Evolutionary conservation across 92 coral and sea anemone genomes (phyloP).

Genomic region (Zoanthus gigantus): DNA sequence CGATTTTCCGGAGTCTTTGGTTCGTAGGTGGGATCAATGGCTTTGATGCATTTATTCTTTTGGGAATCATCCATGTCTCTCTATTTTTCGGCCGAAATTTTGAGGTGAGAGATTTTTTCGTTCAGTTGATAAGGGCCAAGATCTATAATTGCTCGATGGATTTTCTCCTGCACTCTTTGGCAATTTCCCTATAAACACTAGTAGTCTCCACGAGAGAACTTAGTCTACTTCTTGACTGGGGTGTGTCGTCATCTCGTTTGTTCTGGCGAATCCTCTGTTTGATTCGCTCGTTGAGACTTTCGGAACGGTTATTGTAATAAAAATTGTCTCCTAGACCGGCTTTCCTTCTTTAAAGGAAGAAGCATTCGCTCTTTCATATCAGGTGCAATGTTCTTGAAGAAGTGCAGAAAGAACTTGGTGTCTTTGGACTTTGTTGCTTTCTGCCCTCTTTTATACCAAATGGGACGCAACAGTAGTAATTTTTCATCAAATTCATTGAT

Average conservation of each 20-base stretch:
- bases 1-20: slow-evolving; percentile 1
- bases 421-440: slow-evolving; percentile 14
- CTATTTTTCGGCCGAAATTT: slow-evolving; percentile 39
- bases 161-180: slow-evolving; percentile 34
- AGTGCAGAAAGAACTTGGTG: slow-evolving; percentile 38
- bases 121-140: slow-evolving; percentile 42
- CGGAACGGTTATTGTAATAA: slow-evolving; percentile 30
- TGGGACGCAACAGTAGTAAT: slow-evolving; percentile 23
- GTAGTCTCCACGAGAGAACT: slow-evolving; percentile 4
- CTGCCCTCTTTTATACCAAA: slow-evolving; percentile 41
- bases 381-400: slow-evolving; percentile 25
- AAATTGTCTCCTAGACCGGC: slow-evolving; percentile 35
- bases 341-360: slow-evolving; percentile 3
- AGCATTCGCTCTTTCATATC: slow-evolving; percentile 31
- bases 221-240: not conserved
- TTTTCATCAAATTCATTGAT: slow-evolving; percentile 49
- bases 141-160: slow-evolving; percentile 47
- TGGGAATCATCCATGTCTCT: slow-evolving; percentile 32
- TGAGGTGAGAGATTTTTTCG: slow-evolving; percentile 35
- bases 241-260: slow-evolving; percentile 15
- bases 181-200: slow-evolving; percentile 13
- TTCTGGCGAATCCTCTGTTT: slow-evolving; percentile 28
- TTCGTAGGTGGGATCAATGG: slow-evolving; percentile 26
- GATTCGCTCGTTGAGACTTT: slow-evolving; percentile 19
- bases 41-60: slow-evolving; percentile 22